Evolutionary conservation across 2,113 vertebrate species (phyloP), one percentile per base, ranked within the genome.

Genomic region (Arothron firmamentum): DNA sequence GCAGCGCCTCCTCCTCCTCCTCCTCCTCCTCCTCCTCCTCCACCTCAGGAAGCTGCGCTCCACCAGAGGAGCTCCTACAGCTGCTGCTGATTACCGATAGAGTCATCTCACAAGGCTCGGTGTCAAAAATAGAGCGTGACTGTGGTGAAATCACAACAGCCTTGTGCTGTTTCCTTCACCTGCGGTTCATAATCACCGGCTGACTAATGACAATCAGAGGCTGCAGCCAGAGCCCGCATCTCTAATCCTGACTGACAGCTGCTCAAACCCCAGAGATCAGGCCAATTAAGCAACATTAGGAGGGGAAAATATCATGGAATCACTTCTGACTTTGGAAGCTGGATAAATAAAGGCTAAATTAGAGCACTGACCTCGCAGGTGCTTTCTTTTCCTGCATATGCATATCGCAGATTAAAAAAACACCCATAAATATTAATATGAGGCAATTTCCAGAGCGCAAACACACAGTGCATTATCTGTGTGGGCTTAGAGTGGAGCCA

Each of bases 351-450:
- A 88, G 52, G 57, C 69, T 62, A 84, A 87, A 90, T 89, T 79
- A 86, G 73, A 77, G 77, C 82, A 82, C 62, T 88, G 87, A 91
- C 90, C 89, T 88, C 55, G 82, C 61, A 85, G 77, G 72, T 82
- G 73, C 82, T 73, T 84, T 75, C 81, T 83, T 80, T 78, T 69
- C 77, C 72, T 70, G 58, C 87, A 87, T 86, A 88, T 82, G 87
- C 83, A 87, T 76, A 86, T 61, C 59, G 64, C 74, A 85, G 88
- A 90, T 89, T 85, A 90, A 88, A 81, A 85, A 88, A n/a, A 83
- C 77, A 84, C 70, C 77, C 77, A 89, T 90, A 84, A 90, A 92
- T 90, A 91, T 91, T 88, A 89, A 91, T 88, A 85, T 52, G 48
- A 76, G 75, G 74, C 78, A 87, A 88, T 88, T 88, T 88, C 73